phyloP scores from a whole-genome alignment of 1,140 invertebrate genomes.

The Ceratitis capitata region DNA sequence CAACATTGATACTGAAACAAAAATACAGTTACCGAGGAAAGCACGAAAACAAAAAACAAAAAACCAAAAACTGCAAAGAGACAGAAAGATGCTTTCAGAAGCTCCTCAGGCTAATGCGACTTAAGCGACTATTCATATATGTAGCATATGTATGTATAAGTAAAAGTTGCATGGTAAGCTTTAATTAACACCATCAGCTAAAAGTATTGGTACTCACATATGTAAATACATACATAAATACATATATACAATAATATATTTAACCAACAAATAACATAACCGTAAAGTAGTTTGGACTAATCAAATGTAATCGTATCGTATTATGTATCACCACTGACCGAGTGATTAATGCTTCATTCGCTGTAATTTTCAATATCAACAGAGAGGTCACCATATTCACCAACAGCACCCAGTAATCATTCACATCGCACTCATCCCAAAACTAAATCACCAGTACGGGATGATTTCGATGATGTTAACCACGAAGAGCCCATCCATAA shows the following conservation, averaged over 20 bases:
- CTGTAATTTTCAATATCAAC: slow-evolving; percentile 45
- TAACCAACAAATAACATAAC: slow-evolving; percentile 31
- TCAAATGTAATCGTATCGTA: slow-evolving; percentile 24
- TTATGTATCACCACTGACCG: background rate
- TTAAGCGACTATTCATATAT: background rate
- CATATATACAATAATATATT: no score
- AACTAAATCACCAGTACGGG: slow-evolving; percentile 31
- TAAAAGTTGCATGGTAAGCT: slow-evolving; percentile 36
- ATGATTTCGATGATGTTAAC: slow-evolving; percentile 38
- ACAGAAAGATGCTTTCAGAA: background rate
- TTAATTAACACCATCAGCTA: slow-evolving; percentile 20
- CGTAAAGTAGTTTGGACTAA: slow-evolving; percentile 37
- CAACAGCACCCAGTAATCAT: slow-evolving; percentile 44
- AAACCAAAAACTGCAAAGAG: background rate
- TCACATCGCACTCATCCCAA: slow-evolving; percentile 45
- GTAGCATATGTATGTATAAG: background rate
- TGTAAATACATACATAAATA: no score
- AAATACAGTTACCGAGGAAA: background rate
- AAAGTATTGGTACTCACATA: slow-evolving; percentile 11
- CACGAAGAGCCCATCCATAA: slow-evolving; percentile 36
- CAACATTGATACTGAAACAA: background rate
- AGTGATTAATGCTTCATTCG: slow-evolving; percentile 32
- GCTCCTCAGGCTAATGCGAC: background rate
- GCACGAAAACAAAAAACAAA: no score
- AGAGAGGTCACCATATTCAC: slow-evolving; percentile 48